These are phyloP conservation scores for Vanessa tameamea DNA, from an alignment of 1,140 invertebrate genomes.

Conservation along the genomic window DNA sequence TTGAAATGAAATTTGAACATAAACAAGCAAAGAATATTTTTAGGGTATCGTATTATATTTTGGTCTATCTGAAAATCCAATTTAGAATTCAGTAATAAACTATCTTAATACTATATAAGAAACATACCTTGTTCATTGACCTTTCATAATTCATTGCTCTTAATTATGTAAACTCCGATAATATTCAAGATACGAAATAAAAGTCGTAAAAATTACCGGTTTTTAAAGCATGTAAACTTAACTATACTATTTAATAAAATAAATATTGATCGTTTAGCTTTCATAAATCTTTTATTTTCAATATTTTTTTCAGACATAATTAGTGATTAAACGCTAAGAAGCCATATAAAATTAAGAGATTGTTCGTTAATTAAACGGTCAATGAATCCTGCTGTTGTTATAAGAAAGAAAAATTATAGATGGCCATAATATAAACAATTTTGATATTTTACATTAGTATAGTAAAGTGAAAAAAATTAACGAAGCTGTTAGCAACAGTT, in stretches of 20 bases:
- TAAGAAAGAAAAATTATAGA: no score
- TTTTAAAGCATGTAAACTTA: background rate
- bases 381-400: no score
- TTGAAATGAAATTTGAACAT: background rate
- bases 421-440: no score
- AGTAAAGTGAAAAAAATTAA: no score
- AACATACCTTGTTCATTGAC: background rate
- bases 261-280: no score
- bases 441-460: no score
- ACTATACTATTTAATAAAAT: background rate
- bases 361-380: no score
- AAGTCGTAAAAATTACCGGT: background rate
- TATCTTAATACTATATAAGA: slow-evolving; percentile 1
- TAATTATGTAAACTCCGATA: background rate
- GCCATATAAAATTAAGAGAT: background rate
- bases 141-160: slow-evolving; percentile 1
- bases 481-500: no score
- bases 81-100: no score
- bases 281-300: background rate
- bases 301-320: background rate
- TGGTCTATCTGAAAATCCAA: no score
- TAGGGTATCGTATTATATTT: no score
- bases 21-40: no score
- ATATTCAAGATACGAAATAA: background rate
- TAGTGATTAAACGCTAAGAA: background rate